Conservation (phyloP, 2,113 vertebrate species). For the Bubalus kerabau region DNA sequence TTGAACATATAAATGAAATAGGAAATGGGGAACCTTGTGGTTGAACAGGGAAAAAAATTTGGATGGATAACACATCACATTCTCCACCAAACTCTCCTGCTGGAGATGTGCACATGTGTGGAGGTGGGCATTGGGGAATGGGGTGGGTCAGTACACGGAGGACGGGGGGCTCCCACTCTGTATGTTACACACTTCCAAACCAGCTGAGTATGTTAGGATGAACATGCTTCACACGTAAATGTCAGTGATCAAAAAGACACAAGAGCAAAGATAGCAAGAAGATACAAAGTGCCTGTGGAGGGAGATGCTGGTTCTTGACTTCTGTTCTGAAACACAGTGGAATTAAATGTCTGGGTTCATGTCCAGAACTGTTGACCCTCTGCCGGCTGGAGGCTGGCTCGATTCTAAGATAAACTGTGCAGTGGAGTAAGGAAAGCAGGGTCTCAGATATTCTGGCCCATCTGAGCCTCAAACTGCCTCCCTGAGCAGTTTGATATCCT, state of each 20-base stretch:
- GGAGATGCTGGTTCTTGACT: background rate
- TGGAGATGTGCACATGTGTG: background rate
- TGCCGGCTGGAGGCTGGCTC: background rate
- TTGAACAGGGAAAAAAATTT: background rate
- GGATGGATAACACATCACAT: background rate
- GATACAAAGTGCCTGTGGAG: background rate
- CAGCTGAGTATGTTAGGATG: background rate
- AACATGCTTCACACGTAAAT: background rate
- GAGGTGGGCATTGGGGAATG: fast-evolving
- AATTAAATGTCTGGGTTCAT: background rate
- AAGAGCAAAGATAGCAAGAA: background rate
- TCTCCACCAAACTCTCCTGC: background rate
- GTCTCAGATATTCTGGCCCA: background rate
- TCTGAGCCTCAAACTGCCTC: background rate
- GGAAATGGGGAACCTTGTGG: background rate
- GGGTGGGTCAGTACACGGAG: fast-evolving
- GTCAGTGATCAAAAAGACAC: background rate
- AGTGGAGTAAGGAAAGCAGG: fast-evolving
- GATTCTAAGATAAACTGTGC: background rate
- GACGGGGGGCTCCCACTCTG: background rate
- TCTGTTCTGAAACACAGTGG: background rate
- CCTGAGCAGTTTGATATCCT: background rate
- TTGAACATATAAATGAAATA: background rate
- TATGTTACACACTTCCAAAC: background rate
- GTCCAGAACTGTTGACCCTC: background rate